Evolutionary conservation across 2,113 vertebrate species (phyloP).

Genomic region (Anhinga rufa): DNA sequence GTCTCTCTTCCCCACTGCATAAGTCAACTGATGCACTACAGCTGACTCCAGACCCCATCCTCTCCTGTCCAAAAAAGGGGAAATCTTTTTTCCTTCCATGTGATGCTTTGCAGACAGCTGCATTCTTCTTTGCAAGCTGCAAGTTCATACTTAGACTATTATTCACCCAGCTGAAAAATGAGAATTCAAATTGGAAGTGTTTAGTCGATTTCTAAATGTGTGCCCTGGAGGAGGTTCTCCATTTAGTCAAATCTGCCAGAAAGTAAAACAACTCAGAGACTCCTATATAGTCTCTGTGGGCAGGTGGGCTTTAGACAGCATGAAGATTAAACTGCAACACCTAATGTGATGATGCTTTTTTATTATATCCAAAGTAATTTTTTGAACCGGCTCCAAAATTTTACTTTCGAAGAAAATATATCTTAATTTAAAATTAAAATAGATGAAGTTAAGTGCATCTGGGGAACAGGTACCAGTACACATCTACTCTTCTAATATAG

Average conservation of each 20-base stretch:
- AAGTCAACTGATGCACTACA: neutral
- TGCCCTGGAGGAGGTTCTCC: constrained; percentile 30
- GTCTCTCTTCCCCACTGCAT: neutral
- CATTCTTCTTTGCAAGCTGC: neutral
- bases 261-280: constrained; percentile 1
- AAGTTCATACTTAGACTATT: neutral
- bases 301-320: constrained; percentile 16
- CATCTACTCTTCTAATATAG: neutral
- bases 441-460: neutral
- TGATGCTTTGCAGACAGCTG: neutral
- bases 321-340: constrained; percentile 18
- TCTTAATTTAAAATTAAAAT: constrained; percentile 33
- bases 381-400: neutral
- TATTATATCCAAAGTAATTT: neutral
- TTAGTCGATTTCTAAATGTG: constrained; percentile 32
- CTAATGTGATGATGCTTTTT: neutral
- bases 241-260: constrained; percentile 23
- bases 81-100: neutral
- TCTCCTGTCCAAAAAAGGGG: neutral
- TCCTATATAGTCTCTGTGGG: neutral
- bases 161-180: constrained; percentile 50
- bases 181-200: constrained; percentile 40
- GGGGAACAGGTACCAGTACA: neutral
- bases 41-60: neutral
- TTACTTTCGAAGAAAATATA: neutral